Evolutionary conservation across 2,113 vertebrate species (phyloP), one percentile per base, ranked within the genome.

Genomic region (Scolopax mira): DNA sequence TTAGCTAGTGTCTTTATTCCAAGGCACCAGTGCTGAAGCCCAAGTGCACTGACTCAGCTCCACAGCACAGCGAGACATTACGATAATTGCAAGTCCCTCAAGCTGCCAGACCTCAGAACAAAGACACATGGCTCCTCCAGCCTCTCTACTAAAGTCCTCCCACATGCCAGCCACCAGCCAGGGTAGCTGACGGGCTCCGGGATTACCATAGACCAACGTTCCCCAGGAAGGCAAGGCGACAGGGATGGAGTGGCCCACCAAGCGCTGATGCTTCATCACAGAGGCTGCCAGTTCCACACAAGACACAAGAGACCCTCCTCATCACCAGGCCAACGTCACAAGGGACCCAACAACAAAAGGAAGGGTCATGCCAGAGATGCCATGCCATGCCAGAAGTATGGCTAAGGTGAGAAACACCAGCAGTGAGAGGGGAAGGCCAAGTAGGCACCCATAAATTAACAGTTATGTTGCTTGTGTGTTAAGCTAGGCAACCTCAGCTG

Each of bases 191-290:
- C 31, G 17, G 70, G 49, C 58, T 92, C 84, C 51, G 51, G 55
- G 22, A 84, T 52, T n/a, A 39, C 42, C 55, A 19, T 21, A 46
- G 37, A 46, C 55, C 4, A 1, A 9, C 0, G 0, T 11, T 16
- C 30, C 57, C 42, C 2, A 3, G 33, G 21, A 89, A 88, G 35
- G 39, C 1, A 1, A 74, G 5, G 67, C 28, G 46, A 71, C 5
- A 42, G 14, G 41, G 11, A 28, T 2, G 21, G 54, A 62, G 30
- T 1, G 2, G 65, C 73, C 37, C 3, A 8, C 8, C 51, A n/a
- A 54, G 42, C 55, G 64, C 24, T 0, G 0, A 7, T 24, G 25
- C 25, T 84, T 41, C 0, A 0, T 37, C 46, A 60, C 0, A 1
- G 28, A 87, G 65, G 44, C 33, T 51, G 37, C 17, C n/a, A 81